Evolutionary conservation across 2,113 vertebrate species (phyloP).

Genomic region (Pelvicachromis taeniatus): DNA sequence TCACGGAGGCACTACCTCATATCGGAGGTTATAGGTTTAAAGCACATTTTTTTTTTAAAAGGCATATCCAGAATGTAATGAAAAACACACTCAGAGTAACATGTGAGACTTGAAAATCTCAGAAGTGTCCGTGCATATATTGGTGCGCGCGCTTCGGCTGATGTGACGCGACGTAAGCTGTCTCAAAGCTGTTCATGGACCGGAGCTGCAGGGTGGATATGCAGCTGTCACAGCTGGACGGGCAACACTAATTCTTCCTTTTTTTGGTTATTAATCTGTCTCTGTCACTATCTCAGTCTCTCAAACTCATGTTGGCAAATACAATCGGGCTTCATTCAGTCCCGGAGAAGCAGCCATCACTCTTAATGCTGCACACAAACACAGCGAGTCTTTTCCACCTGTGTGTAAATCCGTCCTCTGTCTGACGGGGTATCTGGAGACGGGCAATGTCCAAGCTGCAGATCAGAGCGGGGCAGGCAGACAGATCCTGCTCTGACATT

Average conservation of each 20-base stretch:
- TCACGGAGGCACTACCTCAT: conserved; percentile 34
- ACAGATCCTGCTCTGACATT: conserved; percentile 10
- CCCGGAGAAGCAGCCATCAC: neutral
- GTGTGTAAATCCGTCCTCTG: conserved; percentile 33
- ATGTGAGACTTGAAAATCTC: neutral
- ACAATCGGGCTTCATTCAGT: conserved; percentile 19
- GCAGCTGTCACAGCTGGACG: conserved; percentile 9
- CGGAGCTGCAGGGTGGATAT: neutral
- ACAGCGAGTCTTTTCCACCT: conserved; percentile 18
- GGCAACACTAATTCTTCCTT: neutral
- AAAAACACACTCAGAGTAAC: conserved; percentile 2
- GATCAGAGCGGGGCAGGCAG: conserved; percentile 14
- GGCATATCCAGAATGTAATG: conserved; percentile 40
- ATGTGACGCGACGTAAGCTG: neutral
- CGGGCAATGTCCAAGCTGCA: conserved; percentile 14
- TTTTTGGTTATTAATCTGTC: conserved; percentile 4
- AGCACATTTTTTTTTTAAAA: conserved; percentile 30
- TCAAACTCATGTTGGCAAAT: conserved; percentile 12
- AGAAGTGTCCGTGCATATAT: conserved; percentile 29
- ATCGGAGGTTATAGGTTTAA: conserved; percentile 39
- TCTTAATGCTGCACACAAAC: conserved; percentile 22
- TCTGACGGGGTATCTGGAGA: conserved; percentile 11
- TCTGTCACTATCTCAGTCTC: conserved; percentile 14
- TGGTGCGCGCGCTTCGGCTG: neutral
- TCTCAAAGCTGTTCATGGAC: neutral